Evolutionary conservation across 2,797 vertebrate species (phyloP).

Genomic region (Anniella stebbinsi): DNA sequence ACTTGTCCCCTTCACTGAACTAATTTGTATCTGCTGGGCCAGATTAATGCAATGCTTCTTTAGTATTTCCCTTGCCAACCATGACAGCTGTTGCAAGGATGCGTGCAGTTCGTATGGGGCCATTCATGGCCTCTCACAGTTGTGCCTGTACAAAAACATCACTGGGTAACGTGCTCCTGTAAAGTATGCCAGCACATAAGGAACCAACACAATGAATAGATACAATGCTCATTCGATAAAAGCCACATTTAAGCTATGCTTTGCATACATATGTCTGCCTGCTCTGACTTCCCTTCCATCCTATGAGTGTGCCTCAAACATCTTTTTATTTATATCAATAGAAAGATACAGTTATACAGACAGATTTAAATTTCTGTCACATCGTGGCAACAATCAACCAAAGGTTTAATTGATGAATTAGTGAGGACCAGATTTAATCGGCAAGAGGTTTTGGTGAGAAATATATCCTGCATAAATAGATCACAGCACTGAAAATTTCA

Average conservation of each 20-base stretch:
- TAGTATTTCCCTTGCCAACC: conserved; percentile 61
- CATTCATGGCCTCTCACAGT: conserved; percentile 32
- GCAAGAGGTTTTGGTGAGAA: not conserved
- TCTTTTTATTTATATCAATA: not conserved
- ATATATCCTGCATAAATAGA: not conserved
- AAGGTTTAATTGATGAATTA: not conserved
- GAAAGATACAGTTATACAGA: not conserved
- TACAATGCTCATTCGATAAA: conserved; percentile 42
- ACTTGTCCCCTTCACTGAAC: conserved; percentile 51
- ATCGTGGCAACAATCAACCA: not conserved
- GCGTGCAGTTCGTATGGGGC: conserved; percentile 38
- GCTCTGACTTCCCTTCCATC: not conserved
- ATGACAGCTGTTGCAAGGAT: conserved; percentile 70
- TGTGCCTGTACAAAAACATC: conserved; percentile 48
- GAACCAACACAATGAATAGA: conserved; percentile 21
- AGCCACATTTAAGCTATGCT: conserved; percentile 27
- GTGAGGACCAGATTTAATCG: not conserved
- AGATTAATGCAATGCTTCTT: conserved; percentile 61
- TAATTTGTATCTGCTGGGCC: conserved; percentile 65
- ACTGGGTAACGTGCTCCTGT: conserved; percentile 52
- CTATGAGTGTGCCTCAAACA: not conserved
- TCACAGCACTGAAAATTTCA: not conserved
- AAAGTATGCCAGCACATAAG: conserved; percentile 45
- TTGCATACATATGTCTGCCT: not conserved
- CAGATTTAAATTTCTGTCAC: not conserved